Base-by-base conservation (phyloP, 2,888 invertebrate genomes). In the Eristalis tenax region DNA sequence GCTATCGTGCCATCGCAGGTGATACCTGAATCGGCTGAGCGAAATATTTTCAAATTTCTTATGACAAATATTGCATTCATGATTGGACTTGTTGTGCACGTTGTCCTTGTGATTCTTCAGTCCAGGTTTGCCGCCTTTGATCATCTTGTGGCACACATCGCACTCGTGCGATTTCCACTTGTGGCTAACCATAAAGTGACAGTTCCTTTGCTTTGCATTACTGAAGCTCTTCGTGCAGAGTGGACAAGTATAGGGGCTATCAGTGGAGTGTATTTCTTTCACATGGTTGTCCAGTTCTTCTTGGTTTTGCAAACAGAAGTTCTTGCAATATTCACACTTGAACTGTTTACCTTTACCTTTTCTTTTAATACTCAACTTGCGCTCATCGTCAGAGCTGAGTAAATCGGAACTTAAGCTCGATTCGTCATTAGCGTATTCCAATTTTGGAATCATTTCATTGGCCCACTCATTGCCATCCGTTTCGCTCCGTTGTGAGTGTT, bases 171-270 rank as follows among this genome's bases (percentile, higher is more conserved):
- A 83, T 43, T 87, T 87, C 87, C 87, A 87, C 18, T 83, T 83
- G 64, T 87, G 87, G n/a, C 87, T 87, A 1, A 87, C 87, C 87
- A 87, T 87, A 69, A 87, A 87, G 18, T 87, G 87, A 59, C 87
- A 87, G 35, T 87, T 87, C 10, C 87, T 50, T 59, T 87, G 87
- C 76, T 87, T 87, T 35, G 87, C 87, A 76, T 87, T 87, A 38
- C 35, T 80, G n/a, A 87, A 87, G 4, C 76, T 65, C 57, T 87
- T 87, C 0, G 83, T 76, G 35, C 87, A 87, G 35, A 76, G 65
- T 0, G 87, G 73, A 13, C 87, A 87, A 10, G 87, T 87, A n/a
- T 87, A 87, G 0, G 87, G 87, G 5, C 79, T 80, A 1, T 83
- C 83, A 1, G 76, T 80, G 5, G 83, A 87, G 63, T 87, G 87